Base-by-base conservation (phyloP, 2,113 vertebrate species). In the Aix galericulata region DNA sequence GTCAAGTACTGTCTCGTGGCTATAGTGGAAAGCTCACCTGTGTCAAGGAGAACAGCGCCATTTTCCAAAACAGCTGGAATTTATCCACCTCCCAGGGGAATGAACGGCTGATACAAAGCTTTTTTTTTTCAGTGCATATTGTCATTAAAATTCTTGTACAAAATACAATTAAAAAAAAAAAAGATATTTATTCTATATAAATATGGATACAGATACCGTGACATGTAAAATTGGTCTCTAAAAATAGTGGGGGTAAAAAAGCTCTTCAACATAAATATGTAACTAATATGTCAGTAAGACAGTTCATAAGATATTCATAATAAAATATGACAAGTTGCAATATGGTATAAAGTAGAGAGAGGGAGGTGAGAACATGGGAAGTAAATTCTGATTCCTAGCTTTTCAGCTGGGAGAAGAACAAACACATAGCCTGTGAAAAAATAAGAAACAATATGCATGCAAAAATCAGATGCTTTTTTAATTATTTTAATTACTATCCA, bases 401-500 rank as follows among this genome's bases (percentile, higher is more conserved):
- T 95, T 95, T 89, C 67, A 82, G 8, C 20, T 77, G 38, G 36
- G 48, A 25, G 22, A 94, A 87, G 83, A 95, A 87, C 58, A 94
- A 96, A 80, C 77, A 85, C 44, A 16, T 32, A 78, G 73, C 73
- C 66, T 95, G 85, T 81, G 77, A 64, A 86, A 91, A 94, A 90
- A 68, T 44, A 86, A 71, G 60, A 95, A 93, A 84, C 77, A 96
- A 80, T 94, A 95, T 95, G 81, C 88, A 91, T 87, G 88, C 86
- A 96, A 91, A 91, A 95, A 91, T 76, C 86, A 89, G 74, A 87
- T 95, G 46, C 31, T 87, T 93, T 93, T 74, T 60, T 52, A 91
- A 93, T 97, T 92, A 82, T 79, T 89, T 93, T 95, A 96, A 96
- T 97, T 92, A 38, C 93, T 95, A 79, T 58, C 36, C 62, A 87